These are phyloP conservation scores for Tipula vernalis DNA, from an alignment of 2,888 invertebrate species.

Conservation along the genomic window DNA sequence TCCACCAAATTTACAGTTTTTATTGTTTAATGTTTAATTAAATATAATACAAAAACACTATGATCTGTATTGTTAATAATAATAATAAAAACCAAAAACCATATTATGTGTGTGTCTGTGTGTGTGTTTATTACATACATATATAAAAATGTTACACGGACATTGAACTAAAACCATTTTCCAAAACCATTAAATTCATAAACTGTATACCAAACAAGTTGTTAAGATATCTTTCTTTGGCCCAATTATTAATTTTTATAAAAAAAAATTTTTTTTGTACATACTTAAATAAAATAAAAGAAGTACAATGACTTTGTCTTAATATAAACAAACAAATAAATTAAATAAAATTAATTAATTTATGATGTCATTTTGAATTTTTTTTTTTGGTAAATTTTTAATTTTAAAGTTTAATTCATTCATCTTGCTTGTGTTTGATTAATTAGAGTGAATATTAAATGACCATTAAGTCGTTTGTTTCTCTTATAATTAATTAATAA, in stretches of 20 bases:
- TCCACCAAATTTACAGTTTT: not conserved
- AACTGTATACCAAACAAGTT: not conserved
- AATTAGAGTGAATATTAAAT: not conserved
- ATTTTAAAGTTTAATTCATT: not conserved
- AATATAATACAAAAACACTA: not conserved
- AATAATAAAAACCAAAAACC: not conserved
- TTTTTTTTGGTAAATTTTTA: not conserved
- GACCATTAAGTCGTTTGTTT: not conserved
- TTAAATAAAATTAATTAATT: not conserved
- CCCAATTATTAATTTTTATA: not conserved
- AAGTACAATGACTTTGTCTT: not conserved
- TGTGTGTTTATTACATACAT: not conserved
- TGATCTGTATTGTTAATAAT: not conserved
- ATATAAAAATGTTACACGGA: not conserved
- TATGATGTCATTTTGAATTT: not conserved
- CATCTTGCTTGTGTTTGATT: not conserved
- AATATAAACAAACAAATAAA: not conserved
- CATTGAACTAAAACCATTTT: not conserved
- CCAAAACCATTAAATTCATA: not conserved
- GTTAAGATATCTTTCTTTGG: not conserved
- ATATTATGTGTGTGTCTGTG: too few species aligned
- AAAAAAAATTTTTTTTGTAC: not conserved
- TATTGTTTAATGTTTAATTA: not conserved
- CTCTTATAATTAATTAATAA: not conserved
- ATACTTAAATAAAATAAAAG: not conserved